Evolutionary conservation across 2,797 vertebrate species (phyloP).

Genomic region (Thaleichthys pacificus): DNA sequence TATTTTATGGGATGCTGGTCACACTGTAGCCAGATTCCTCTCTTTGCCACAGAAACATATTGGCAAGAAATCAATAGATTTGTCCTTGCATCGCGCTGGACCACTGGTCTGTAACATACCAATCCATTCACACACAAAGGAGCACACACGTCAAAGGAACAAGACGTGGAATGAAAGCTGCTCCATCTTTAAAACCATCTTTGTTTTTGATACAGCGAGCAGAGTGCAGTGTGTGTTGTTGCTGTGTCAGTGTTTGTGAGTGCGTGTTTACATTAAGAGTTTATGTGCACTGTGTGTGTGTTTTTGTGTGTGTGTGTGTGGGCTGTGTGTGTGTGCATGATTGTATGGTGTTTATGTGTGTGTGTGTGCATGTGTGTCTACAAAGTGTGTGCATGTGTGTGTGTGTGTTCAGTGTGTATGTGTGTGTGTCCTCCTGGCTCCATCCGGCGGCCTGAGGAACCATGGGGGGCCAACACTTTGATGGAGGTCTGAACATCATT

Average conservation of each 20-base stretch:
- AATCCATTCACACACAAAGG: constrained; percentile 49
- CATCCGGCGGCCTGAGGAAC: constrained; percentile 66
- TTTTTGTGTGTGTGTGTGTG: too few species aligned
- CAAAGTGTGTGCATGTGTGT: not conserved
- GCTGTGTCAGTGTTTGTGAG: too few species aligned
- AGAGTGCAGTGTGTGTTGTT: not conserved
- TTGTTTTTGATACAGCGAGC: constrained; percentile 64
- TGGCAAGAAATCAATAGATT: constrained; percentile 72
- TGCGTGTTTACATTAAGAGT: too few species aligned
- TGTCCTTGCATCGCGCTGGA: constrained; percentile 54
- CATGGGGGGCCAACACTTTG: constrained; percentile 74
- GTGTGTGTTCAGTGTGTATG: not conserved
- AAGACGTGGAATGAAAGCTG: constrained; percentile 63
- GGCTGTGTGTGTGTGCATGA: too few species aligned
- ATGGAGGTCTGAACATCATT: constrained; percentile 79
- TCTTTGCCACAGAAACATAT: constrained; percentile 59
- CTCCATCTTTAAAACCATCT: constrained; percentile 74
- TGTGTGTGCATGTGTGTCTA: not conserved
- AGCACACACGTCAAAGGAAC: too few species aligned
- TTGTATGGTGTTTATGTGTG: too few species aligned
- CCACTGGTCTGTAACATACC: constrained; percentile 74
- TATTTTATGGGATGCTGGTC: constrained; percentile 59
- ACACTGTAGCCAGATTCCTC: constrained; percentile 54
- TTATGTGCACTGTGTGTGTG: too few species aligned
- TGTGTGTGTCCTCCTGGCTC: constrained; percentile 7